These are phyloP conservation scores for Mohoua ochrocephala DNA, from an alignment of 2,113 vertebrate genomes.

Conservation along the genomic window DNA sequence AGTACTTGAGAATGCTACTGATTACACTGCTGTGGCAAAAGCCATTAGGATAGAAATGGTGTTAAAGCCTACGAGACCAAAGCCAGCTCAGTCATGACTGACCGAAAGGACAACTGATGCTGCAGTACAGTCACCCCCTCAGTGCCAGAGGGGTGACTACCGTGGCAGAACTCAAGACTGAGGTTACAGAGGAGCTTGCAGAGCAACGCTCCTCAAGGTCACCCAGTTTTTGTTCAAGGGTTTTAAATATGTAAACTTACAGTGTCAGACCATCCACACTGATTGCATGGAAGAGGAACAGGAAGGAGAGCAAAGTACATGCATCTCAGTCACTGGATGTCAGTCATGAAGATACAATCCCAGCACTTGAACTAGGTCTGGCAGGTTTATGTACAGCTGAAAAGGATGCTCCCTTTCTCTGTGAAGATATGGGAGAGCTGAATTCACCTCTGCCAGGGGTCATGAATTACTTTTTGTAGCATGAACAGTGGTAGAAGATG, in stretches of 20 bases:
- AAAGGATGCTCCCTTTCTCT: background rate
- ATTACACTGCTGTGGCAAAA: background rate
- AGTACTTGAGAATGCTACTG: background rate
- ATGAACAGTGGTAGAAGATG: background rate
- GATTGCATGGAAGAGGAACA: background rate
- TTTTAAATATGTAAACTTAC: background rate
- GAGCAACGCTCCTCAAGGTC: background rate
- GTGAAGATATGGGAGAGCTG: rapidly evolving
- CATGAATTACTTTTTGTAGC: background rate
- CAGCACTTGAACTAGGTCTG: background rate
- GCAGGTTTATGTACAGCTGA: background rate
- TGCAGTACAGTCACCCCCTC: background rate
- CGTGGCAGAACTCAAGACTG: background rate
- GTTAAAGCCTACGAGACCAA: background rate
- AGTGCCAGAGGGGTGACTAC: background rate
- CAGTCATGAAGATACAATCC: background rate
- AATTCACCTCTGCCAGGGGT: background rate
- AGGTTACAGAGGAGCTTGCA: background rate
- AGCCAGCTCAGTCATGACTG: background rate
- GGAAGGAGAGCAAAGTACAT: background rate
- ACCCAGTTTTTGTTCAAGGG: background rate
- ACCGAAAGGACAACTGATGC: background rate
- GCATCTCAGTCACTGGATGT: background rate
- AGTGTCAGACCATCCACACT: background rate
- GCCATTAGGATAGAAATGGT: background rate